These are phyloP conservation scores for Osmoderma eremita DNA, from an alignment of 2,888 invertebrate genomes.

Conservation along the genomic window DNA sequence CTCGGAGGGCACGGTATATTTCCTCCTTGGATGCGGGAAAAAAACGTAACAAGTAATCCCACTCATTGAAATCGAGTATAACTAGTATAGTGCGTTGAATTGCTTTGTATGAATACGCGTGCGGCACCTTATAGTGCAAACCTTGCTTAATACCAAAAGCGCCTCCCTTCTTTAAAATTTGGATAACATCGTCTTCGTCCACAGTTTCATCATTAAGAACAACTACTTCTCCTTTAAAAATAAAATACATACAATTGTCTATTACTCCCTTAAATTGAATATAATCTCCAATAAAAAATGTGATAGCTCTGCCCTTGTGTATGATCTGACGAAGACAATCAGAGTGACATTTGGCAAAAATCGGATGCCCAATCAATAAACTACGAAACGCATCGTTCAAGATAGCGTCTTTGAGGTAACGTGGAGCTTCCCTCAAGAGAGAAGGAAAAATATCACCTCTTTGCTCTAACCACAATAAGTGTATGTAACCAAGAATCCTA, in stretches of 20 bases:
- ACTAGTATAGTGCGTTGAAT: conserved; percentile 27
- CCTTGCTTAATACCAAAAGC: conserved; percentile 45
- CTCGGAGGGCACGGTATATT: conserved; percentile 17
- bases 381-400: conserved; percentile 42
- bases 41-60: conserved; percentile 45
- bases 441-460: conserved; percentile 26
- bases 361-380: conserved; percentile 38
- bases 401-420: conserved; percentile 44
- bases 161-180: conserved; percentile 40
- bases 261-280: conserved; percentile 43
- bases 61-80: conserved; percentile 38
- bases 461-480: conserved; percentile 34
- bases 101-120: conserved; percentile 41
- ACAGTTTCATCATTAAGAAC: conserved; percentile 43
- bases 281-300: conserved; percentile 42
- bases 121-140: conserved; percentile 30
- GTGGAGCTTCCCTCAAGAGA: conserved; percentile 39
- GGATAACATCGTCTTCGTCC: conserved; percentile 36
- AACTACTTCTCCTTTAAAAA: conserved; percentile 44
- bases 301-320: conserved; percentile 17
- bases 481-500: conserved; percentile 30
- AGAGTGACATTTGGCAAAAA: conserved; percentile 42
- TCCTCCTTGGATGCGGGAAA: conserved; percentile 44
- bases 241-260: conserved; percentile 45
- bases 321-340: conserved; percentile 45